Percentiles rank a stretch among this genome's conserved stretches.
Evolutionary conservation across 53 echinoderm and acorn worm genomes (phyloP).

Genomic region (Hippasteria phrygiana): DNA sequence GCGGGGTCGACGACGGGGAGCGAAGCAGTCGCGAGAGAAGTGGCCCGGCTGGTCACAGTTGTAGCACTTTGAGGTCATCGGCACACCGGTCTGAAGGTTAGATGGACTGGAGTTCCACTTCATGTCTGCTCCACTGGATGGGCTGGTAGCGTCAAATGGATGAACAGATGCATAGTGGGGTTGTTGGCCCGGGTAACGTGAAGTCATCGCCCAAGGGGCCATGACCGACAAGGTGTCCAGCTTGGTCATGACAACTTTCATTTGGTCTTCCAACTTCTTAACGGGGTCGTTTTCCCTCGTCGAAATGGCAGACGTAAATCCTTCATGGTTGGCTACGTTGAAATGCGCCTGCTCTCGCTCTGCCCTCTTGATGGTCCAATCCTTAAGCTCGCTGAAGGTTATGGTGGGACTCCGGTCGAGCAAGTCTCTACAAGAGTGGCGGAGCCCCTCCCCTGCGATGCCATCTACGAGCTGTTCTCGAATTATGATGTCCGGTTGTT

Average conservation of each 20-base stretch:
- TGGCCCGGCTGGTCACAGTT: constrained; percentile 5
- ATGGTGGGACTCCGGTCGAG: background rate
- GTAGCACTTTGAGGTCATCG: background rate
- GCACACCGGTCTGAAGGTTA: background rate
- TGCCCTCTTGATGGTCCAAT: background rate
- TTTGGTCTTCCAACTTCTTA: background rate
- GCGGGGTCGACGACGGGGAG: background rate
- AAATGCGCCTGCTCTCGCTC: background rate
- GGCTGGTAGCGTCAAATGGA: no score
- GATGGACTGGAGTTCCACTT: background rate
- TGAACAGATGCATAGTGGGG: background rate
- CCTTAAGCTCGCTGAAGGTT: background rate
- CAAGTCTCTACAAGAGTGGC: background rate
- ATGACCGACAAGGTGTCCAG: background rate
- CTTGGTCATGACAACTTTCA: background rate
- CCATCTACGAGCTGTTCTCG: constrained; percentile 12
- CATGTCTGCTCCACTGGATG: no score
- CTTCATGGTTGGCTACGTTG: no score
- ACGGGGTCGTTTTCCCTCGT: background rate
- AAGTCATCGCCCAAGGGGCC: background rate
- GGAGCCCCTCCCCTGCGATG: background rate
- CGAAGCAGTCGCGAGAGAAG: constrained; percentile 5
- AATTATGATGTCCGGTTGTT: background rate
- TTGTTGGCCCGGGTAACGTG: background rate
- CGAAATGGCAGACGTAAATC: background rate